These are phyloP conservation scores for Chironex yamaguchii DNA, from an alignment of 30 jellyfish, hydroid and myxozoan genomes.

Conservation along the genomic window DNA sequence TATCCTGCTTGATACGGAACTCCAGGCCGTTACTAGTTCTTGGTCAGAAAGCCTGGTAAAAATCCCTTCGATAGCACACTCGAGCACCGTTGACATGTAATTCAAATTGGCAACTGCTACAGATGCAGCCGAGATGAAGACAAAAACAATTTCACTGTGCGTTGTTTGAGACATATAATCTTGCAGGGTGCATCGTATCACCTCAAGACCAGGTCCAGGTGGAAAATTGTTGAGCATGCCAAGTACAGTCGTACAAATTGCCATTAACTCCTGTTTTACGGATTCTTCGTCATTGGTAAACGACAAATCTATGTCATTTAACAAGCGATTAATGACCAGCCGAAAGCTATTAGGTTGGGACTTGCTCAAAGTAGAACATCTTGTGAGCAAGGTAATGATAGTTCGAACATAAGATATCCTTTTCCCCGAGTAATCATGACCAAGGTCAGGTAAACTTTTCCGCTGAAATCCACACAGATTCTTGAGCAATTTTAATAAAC, in stretches of 20 bases:
- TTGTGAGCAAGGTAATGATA: not conserved
- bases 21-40: slow-evolving; percentile 63
- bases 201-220: slow-evolving; percentile 24
- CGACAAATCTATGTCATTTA: too few species aligned
- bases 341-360: too few species aligned
- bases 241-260: slow-evolving; percentile 15
- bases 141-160: slow-evolving; percentile 35
- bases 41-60: slow-evolving; percentile 62
- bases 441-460: not conserved
- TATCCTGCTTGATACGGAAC: slow-evolving; percentile 29
- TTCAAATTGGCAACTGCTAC: slow-evolving; percentile 77
- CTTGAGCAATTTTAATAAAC: slow-evolving; percentile 20
- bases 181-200: slow-evolving; percentile 32
- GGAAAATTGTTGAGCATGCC: slow-evolving; percentile 53
- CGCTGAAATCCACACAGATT: slow-evolving; percentile 15
- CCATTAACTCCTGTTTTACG: too few species aligned
- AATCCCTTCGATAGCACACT: slow-evolving; percentile 64
- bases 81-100: slow-evolving; percentile 67
- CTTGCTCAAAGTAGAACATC: too few species aligned
- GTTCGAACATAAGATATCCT: slow-evolving; percentile 57
- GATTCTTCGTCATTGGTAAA: too few species aligned
- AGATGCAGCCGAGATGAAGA: slow-evolving; percentile 73
- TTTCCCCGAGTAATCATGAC: not conserved
- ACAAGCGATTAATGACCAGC: too few species aligned
- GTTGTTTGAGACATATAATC: slow-evolving; percentile 38